Percentiles rank a stretch among this genome's conserved stretches.
Conservation (phyloP, 2,797 vertebrate genomes). For the Galaxias olidus region DNA sequence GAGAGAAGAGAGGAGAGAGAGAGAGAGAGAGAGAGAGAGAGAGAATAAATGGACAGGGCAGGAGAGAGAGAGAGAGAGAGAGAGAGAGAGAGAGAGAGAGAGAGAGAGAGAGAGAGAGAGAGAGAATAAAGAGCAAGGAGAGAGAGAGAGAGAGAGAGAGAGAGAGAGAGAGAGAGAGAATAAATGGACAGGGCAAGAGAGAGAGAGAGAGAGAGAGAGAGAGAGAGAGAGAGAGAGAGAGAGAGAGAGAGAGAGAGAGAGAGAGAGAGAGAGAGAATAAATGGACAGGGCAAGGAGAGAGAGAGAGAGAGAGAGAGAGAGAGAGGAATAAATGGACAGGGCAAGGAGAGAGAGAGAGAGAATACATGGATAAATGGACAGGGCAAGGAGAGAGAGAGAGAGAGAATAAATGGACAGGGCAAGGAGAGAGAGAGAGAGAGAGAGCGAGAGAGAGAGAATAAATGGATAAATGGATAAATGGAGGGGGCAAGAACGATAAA, state of each 20-base stretch:
- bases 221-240: too few relatives aligned
- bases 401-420: not conserved
- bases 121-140: not conserved
- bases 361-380: too few relatives aligned
- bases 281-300: not conserved
- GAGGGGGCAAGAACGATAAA: not conserved
- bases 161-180: too few relatives aligned
- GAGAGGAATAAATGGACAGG: too few relatives aligned
- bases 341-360: too few relatives aligned
- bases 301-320: too few relatives aligned
- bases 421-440: not conserved
- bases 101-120: conserved; percentile 6
- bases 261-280: conserved; percentile 5
- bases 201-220: not conserved
- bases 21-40: conserved; percentile 1
- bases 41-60: not conserved
- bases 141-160: not conserved
- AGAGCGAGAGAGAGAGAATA: not conserved
- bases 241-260: too few relatives aligned
- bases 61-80: not conserved
- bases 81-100: conserved; percentile 2
- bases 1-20: too few relatives aligned
- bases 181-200: too few relatives aligned
- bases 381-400: too few relatives aligned
- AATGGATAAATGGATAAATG: not conserved